Percentiles rank a stretch among this genome's conserved stretches.
Conservation (phyloP, 2,888 invertebrate genomes). For the Cheiracanthium punctorium region DNA sequence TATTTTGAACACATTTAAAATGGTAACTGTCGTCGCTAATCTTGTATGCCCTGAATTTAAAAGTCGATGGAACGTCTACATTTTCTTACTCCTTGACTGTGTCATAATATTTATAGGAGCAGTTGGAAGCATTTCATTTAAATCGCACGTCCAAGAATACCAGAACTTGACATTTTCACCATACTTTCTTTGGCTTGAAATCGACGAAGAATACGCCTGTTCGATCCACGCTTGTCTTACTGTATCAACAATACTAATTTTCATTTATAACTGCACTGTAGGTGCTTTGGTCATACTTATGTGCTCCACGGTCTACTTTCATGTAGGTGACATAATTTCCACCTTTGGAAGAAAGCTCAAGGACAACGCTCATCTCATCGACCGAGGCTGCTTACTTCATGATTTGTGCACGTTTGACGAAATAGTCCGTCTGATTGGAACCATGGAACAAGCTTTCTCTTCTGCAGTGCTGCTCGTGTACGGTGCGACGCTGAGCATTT, state of each 20-base stretch:
- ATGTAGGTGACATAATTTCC: constrained; percentile 16
- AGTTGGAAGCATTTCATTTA: too few relatives aligned
- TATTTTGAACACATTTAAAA: not conserved
- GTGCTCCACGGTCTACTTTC: constrained; percentile 16
- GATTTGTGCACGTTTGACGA: constrained; percentile 20
- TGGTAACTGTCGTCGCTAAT: not conserved
- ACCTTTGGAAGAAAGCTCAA: constrained; percentile 20
- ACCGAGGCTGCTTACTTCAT: not conserved
- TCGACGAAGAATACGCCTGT: not conserved
- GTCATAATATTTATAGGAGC: too few relatives aligned
- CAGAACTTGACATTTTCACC: too few relatives aligned
- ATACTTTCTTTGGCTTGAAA: not conserved
- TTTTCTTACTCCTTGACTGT: not conserved
- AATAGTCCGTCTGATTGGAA: not conserved
- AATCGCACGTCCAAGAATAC: too few relatives aligned
- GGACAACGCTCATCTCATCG: not conserved
- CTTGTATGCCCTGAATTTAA: not conserved
- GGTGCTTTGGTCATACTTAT: not conserved
- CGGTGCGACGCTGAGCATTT: constrained; percentile 16
- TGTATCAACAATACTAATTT: not conserved
- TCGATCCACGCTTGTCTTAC: too few relatives aligned
- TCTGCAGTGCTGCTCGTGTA: constrained; percentile 15
- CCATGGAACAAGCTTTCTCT: constrained; percentile 15
- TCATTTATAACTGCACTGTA: not conserved
- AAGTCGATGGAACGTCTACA: not conserved